Evolutionary conservation across 2,797 vertebrate genomes (phyloP), one percentile per base, ranked within the genome.

Genomic region (Phyllotis vaccarum): DNA sequence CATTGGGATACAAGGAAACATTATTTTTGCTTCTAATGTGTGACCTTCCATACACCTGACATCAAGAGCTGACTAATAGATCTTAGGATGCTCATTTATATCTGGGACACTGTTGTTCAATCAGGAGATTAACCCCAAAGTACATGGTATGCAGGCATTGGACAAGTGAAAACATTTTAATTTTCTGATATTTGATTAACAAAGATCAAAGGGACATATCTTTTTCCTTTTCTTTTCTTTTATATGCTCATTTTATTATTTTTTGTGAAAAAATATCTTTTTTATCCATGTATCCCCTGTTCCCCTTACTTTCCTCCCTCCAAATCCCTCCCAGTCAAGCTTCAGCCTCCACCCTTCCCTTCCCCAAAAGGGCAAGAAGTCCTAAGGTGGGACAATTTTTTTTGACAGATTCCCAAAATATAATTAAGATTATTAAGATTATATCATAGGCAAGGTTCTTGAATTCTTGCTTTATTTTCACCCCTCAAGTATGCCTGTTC

Each of bases 381-480:
- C n/a, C n/a, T n/a, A n/a, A n/a, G n/a, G n/a, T n/a, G n/a, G 43
- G 5, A 17, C 88, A 81, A 86, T 29, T 64, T 95, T 96, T 96
- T 37, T 62, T 62, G 19, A 56, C 3, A 74, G 14, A 78, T 66
- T 1, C 12, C 13, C 31, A 40, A 40, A 90, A 3, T 49, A 49
- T 49, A n/a, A n/a, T n/a, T n/a, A n/a, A n/a, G n/a, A n/a, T 27
- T 27, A 7, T 37, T 88, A 88, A 54, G 14, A 85, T 72, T 89
- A 60, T 87, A 81, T 62, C n/a, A 74, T 24, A 34, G 13, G 52
- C 9, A 93, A 17, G 89, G 21, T 2, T 89, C 79, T 79, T 12
- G 54, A 85, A 90, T 3, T 5, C 13, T 89, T 81, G 34, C 10
- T 97, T 11, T 22, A 37, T 74, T 85, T 68, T 79, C n/a, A 60